Percentiles rank a stretch among this genome's conserved stretches.
Conservation (phyloP, 2,888 invertebrate genomes). For the Eueremaeus valkanovi region DNA sequence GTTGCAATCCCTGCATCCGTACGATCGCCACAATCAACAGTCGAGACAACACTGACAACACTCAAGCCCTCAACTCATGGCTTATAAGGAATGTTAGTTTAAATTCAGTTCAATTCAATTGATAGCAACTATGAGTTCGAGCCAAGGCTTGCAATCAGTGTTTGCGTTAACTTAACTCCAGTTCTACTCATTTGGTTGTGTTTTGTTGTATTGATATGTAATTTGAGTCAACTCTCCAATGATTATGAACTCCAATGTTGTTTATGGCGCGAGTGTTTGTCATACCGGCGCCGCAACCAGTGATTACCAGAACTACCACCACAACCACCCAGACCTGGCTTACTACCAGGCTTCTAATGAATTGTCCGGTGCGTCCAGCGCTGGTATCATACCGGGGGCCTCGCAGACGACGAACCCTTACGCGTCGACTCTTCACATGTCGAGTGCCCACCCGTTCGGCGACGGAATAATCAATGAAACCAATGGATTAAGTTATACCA, state of each 20-base stretch:
- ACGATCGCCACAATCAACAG: too few species aligned
- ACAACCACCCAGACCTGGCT: constrained; percentile 39
- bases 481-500: constrained; percentile 81
- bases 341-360: constrained; percentile 40
- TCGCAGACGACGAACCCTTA: constrained; percentile 42
- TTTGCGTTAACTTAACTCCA: neutral
- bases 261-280: constrained; percentile 45
- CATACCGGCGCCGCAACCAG: constrained; percentile 44
- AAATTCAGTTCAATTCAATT: neutral
- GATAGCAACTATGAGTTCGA: neutral
- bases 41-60: too few species aligned
- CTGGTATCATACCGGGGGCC: constrained; percentile 40
- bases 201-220: constrained; percentile 16
- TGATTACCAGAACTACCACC: constrained; percentile 42
- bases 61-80: neutral
- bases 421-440: constrained; percentile 46
- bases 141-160: neutral
- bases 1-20: neutral
- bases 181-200: neutral
- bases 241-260: constrained; percentile 47
- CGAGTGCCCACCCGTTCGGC: constrained; percentile 42
- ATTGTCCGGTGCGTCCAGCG: constrained; percentile 41
- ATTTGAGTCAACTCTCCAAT: constrained; percentile 10
- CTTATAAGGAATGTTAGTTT: too few species aligned
- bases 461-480: constrained; percentile 54